Evolutionary conservation across 1,140 invertebrate genomes (phyloP), one percentile per base, ranked within the genome.

Genomic region (Lasioglossum albipes): DNA sequence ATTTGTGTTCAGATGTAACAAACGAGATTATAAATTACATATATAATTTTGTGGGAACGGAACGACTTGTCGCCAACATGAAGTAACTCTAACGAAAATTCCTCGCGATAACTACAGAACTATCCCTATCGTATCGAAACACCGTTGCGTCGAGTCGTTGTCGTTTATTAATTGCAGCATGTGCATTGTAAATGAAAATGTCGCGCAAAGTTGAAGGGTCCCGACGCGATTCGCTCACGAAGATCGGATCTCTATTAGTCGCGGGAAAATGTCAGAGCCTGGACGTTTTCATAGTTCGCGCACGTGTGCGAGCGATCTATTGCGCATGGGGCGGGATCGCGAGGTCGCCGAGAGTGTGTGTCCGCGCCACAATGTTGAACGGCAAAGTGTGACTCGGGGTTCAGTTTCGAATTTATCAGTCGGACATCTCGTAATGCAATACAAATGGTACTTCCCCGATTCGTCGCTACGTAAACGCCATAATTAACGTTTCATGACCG

Each of bases 231-330:
- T 22, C 70, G 31, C 45, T 13, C 10, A 12, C 42, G 45, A 79
- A 79, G 70, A 79, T 79, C 70, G 22, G 74, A 79, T 74, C 62
- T 36, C 62, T 31, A 79, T 79, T 79, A 79, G 77, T 79, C 77
- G 73, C 52, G 12, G 79, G 20, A 70, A 27, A 74, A 71, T 75
- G 78, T 70, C 69, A 75, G 27, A 27, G 77, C 20, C 27, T 65
- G 10, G 62, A 75, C 73, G 66, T 80, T 75, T 80, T 54, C 79
- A 80, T 68, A 69, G 65, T 41, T 42, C 16, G 18, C 42, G 45
- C 54, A 54, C 68, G 59, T 54, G 7, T 42, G 7, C 20, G 36
- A 22, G n/a, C 42, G 79, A 80, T 80, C 72, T 68, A 75, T 75
- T 75, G 78, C 78, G 64, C 72, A 80, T 5, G 75, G 36, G 2